Percentiles rank a stretch among this genome's conserved stretches.
Conservation (phyloP, 2,888 invertebrate species). For the Acleris sparsana region DNA sequence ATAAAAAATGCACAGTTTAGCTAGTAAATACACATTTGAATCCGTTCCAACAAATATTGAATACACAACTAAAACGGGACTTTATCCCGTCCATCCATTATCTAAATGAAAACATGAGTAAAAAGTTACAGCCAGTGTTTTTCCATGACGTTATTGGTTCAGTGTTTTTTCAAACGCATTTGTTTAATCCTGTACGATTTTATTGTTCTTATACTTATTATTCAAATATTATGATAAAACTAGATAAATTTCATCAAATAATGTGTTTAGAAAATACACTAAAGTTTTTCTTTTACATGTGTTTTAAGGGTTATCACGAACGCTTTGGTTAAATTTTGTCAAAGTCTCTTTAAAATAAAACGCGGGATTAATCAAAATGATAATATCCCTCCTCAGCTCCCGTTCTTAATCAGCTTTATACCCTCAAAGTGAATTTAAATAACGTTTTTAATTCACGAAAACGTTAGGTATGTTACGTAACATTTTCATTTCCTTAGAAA, state of each 20-base stretch:
- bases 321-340: not conserved
- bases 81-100: no score
- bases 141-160: no score
- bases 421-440: constrained; percentile 21
- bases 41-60: no score
- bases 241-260: not conserved
- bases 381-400: constrained; percentile 9
- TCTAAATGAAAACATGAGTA: no score
- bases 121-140: no score
- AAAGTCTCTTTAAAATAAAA: constrained; percentile 8
- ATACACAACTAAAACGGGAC: no score
- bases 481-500: constrained; percentile 14
- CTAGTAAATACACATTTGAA: no score
- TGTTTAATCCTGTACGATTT: no score
- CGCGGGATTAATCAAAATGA: constrained; percentile 3
- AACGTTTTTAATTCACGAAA: constrained; percentile 12
- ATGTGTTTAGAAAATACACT: not conserved
- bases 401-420: constrained; percentile 14
- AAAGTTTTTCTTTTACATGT: not conserved
- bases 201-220: not conserved
- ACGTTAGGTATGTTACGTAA: constrained; percentile 3
- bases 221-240: not conserved
- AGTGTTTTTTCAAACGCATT: no score
- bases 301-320: not conserved
- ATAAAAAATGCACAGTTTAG: no score